Conservation (phyloP, 1,140 invertebrate species). For the Lordiphosa stackelbergi region DNA sequence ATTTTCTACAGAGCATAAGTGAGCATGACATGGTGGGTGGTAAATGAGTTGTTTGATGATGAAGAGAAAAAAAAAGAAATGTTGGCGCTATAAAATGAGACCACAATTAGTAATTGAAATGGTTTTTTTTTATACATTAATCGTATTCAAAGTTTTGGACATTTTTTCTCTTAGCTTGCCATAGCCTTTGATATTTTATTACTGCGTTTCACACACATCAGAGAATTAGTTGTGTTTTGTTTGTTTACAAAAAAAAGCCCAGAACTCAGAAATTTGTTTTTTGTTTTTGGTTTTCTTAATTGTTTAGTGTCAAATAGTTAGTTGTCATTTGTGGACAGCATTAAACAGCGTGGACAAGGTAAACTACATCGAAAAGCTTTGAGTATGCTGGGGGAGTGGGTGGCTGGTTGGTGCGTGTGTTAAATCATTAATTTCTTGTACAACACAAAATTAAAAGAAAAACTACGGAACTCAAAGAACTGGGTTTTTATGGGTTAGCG, state of each 20-base stretch:
- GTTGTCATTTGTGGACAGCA: constrained; percentile 45
- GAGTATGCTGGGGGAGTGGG: constrained; percentile 28
- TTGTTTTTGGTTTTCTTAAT: constrained; percentile 21
- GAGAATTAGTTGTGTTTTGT: constrained; percentile 8
- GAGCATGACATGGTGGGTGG: background rate
- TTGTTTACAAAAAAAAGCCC: constrained; percentile 62
- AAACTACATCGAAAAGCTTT: constrained; percentile 67
- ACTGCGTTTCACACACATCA: constrained; percentile 27
- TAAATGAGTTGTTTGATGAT: constrained; percentile 5
- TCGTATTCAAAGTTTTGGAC: constrained; percentile 78
- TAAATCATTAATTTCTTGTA: constrained; percentile 64
- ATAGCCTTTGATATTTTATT: constrained; percentile 27
- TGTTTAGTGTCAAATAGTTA: constrained; percentile 56
- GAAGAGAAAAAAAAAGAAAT: constrained; percentile 43
- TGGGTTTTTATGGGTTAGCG: constrained; percentile 45
- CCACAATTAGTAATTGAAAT: constrained; percentile 43
- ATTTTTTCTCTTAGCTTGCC: constrained; percentile 52
- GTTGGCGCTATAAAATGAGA: constrained; percentile 24
- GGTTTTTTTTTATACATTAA: constrained; percentile 57
- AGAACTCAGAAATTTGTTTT: constrained; percentile 77
- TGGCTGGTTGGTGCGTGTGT: constrained; percentile 42
- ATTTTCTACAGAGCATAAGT: constrained; percentile 5
- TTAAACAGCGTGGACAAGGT: constrained; percentile 56
- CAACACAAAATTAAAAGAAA: constrained; percentile 55
- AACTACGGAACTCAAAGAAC: constrained; percentile 64